Evolutionary conservation across 2,888 invertebrate species (phyloP), one percentile per base, ranked within the genome.

Genomic region (Beris morrisii): DNA sequence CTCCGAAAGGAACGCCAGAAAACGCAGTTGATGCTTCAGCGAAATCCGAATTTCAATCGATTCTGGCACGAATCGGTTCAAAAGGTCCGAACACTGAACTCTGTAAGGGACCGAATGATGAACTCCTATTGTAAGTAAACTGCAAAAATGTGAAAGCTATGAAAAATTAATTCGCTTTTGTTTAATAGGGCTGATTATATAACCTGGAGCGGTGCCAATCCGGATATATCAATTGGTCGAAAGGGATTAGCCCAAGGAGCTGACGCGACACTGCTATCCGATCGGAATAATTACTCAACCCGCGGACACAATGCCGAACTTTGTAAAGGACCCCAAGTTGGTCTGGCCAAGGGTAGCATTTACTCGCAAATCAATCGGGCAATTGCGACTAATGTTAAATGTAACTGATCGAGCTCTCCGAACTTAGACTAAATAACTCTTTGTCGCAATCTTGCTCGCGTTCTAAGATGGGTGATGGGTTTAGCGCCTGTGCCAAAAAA

Each of bases 151-250:
- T 46, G 28, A 46, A 58, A 54, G n/a, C 7, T 50, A 7, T 9
- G 30, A n/a, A n/a, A n/a, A n/a, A 53, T 53, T 56, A 11, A 57
- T 63, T 38, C 38, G 3, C 1, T 38, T 22, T 22, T 22, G 22
- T 22, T 45, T 59, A 31, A n/a, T 75, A 93, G 92, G 67, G 87
- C 87, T 70, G 92, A 93, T 75, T 93, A 93, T 75, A 85, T 92
- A 57, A 87, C 91, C 4, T 93, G 93, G 92, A 88, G 89, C 71
- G 93, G 93, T 0, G 88, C 92, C 0, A 89, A 92, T 78, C 86
- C 87, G 0, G 84, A 84, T 57, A 79, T 88, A 13, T 79, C 84
- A 6, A 78, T 79, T 31, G 86, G 86, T 0, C 78, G 82, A n/a
- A 78, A 81, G 66, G 77, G 78, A 43, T 52, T 83, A 1, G 82